phyloP scores from a whole-genome alignment of 2,888 invertebrate species.

The Spicauda simplicius region DNA sequence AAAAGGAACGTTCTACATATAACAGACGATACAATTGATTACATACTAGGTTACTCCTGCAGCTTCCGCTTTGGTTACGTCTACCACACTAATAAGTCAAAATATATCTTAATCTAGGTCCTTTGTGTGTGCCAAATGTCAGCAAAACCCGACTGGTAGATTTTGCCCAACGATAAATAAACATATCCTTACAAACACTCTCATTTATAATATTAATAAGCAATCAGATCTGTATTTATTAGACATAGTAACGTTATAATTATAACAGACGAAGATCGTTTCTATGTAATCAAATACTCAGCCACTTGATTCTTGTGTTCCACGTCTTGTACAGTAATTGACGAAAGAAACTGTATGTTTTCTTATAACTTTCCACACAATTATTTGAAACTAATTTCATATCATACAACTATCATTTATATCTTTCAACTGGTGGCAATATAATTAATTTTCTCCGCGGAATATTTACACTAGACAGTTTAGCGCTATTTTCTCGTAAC shows the following conservation, averaged over 20 bases:
- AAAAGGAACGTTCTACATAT: no score
- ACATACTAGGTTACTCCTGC: no score
- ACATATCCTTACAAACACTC: no score
- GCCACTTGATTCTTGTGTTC: not conserved
- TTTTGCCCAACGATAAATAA: no score
- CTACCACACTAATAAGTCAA: no score
- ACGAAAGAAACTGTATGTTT: not conserved
- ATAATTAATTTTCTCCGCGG: conserved; percentile 13
- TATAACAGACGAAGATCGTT: not conserved
- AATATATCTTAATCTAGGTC: no score
- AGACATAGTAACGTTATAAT: not conserved
- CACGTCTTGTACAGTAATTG: not conserved
- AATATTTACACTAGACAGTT: not conserved
- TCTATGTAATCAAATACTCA: not conserved
- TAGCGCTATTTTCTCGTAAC: conserved; percentile 5
- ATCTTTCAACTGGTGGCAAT: conserved; percentile 13
- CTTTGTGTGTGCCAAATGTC: no score
- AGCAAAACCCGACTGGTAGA: no score
- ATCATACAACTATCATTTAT: conserved; percentile 11
- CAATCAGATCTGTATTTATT: not conserved
- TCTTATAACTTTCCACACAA: not conserved
- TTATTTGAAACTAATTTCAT: conserved; percentile 11
- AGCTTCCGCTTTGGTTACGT: no score
- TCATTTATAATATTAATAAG: no score
- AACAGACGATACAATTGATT: no score